Percentiles rank a stretch among this genome's conserved stretches.
phyloP scores from a whole-genome alignment of 2,888 invertebrate species.

The Coremacera marginata region DNA sequence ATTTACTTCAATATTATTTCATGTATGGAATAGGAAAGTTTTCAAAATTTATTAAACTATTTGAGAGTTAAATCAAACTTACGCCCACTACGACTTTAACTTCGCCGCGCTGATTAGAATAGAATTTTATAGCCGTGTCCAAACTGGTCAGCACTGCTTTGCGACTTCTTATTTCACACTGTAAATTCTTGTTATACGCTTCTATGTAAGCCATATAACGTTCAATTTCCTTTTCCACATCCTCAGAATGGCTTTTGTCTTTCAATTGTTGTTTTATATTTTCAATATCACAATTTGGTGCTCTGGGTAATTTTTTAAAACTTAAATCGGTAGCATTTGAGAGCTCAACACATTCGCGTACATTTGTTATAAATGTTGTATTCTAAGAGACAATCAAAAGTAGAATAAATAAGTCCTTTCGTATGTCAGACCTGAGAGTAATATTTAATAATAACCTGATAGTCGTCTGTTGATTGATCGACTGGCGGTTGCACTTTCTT shows the following conservation, averaged over 20 bases:
- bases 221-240: slow-evolving; percentile 89
- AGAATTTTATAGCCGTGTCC: slow-evolving; percentile 86
- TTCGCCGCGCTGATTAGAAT: slow-evolving; percentile 91
- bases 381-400: slow-evolving; percentile 70
- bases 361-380: slow-evolving; percentile 79
- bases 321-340: slow-evolving; percentile 82
- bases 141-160: slow-evolving; percentile 82
- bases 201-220: slow-evolving; percentile 84
- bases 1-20: too few relatives aligned
- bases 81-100: slow-evolving; percentile 96
- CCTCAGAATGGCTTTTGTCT: slow-evolving; percentile 88
- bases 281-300: slow-evolving; percentile 80
- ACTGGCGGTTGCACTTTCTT: slow-evolving; percentile 59
- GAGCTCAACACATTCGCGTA: slow-evolving; percentile 79
- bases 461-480: slow-evolving; percentile 61
- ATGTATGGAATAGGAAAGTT: too few relatives aligned
- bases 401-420: background rate
- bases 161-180: slow-evolving; percentile 85
- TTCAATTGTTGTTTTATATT: slow-evolving; percentile 84
- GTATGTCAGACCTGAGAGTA: too few relatives aligned
- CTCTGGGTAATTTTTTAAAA: slow-evolving; percentile 70
- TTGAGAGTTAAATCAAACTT: slow-evolving; percentile 68
- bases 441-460: slow-evolving; percentile 53
- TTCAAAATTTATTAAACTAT: too few relatives aligned
- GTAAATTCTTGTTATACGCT: slow-evolving; percentile 83